Conservation (phyloP, 2,797 vertebrate species). For the Pampus argenteus region DNA sequence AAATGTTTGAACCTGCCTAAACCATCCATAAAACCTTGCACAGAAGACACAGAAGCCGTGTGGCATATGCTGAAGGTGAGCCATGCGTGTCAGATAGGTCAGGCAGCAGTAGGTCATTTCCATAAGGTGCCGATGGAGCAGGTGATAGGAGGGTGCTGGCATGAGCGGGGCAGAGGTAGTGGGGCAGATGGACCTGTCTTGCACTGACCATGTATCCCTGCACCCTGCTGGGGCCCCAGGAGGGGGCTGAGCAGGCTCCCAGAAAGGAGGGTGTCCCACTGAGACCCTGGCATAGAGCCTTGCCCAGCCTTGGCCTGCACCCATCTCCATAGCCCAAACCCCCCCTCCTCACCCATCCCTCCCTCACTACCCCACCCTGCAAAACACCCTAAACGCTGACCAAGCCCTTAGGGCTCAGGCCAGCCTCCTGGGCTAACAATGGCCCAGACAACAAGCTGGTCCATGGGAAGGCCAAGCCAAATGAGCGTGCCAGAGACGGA, state of each 20-base stretch:
- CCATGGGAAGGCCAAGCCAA: constrained; percentile 58
- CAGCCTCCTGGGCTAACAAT: constrained; percentile 79
- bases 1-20: background rate
- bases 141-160: constrained; percentile 78
- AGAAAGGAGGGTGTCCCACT: constrained; percentile 82
- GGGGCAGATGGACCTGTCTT: constrained; percentile 89
- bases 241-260: constrained; percentile 78
- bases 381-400: constrained; percentile 81
- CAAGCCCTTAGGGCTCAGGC: constrained; percentile 80
- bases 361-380: constrained; percentile 50
- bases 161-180: constrained; percentile 70
- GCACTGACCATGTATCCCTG: constrained; percentile 85
- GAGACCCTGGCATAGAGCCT: constrained; percentile 82
- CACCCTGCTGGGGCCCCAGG: constrained; percentile 79
- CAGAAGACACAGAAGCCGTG: constrained; percentile 27
- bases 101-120: constrained; percentile 80
- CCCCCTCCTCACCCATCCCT: constrained; percentile 38
- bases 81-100: constrained; percentile 71
- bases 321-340: constrained; percentile 71
- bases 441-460: constrained; percentile 80
- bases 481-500: constrained; percentile 53
- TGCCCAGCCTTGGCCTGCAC: constrained; percentile 81
- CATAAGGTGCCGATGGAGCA: constrained; percentile 78
- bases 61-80: constrained; percentile 77
- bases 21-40: background rate